Percentiles rank a stretch among this genome's conserved stretches.
phyloP scores from a whole-genome alignment of 2,797 vertebrate species.

The Eleutherodactylus coqui region DNA sequence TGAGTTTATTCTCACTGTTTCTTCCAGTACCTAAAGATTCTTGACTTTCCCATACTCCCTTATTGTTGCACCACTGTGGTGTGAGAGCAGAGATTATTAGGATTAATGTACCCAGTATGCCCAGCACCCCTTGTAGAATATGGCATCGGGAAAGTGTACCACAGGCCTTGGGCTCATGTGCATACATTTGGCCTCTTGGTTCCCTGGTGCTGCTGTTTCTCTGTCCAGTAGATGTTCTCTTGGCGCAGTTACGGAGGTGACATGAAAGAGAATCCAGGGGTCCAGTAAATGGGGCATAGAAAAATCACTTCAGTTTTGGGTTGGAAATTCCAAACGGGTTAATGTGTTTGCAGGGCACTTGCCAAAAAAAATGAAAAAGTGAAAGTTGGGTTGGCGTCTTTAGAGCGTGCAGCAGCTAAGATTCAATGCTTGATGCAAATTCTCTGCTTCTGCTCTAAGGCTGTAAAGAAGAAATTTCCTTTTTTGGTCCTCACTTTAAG shows the following conservation, averaged over 20 bases:
- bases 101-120: constrained; percentile 16
- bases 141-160: not conserved
- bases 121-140: constrained; percentile 7
- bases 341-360: not conserved
- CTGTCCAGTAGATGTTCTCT: not conserved
- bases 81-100: constrained; percentile 35
- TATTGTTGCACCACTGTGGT: constrained; percentile 35
- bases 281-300: not conserved
- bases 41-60: constrained; percentile 32
- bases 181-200: too few relatives aligned
- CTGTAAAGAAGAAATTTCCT: not conserved
- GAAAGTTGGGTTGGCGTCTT: not conserved
- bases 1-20: not conserved
- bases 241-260: too few relatives aligned
- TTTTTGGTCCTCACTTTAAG: not conserved
- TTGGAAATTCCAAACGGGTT: not conserved
- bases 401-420: too few relatives aligned
- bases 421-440: not conserved
- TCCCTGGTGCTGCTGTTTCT: not conserved
- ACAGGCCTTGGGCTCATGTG: not conserved
- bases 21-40: not conserved
- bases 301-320: constrained; percentile 9
- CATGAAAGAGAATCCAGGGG: not conserved
- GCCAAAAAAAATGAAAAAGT: not conserved
- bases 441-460: not conserved